Evolutionary conservation across 2,888 invertebrate genomes (phyloP).

Genomic region (Gastracanthus pulcherrimus): DNA sequence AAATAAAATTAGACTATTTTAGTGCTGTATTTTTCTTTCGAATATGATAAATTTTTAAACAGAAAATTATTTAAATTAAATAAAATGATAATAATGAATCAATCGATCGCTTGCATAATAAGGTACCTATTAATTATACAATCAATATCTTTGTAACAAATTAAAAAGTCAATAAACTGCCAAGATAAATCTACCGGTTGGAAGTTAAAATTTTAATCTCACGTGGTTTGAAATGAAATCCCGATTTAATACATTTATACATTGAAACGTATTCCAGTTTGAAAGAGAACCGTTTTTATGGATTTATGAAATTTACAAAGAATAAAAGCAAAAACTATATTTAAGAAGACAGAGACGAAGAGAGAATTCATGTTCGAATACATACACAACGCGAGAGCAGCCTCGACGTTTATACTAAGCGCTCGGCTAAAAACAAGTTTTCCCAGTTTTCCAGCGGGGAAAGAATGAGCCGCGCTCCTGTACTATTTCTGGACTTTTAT

Average conservation of each 20-base stretch:
- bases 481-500: constrained; percentile 28
- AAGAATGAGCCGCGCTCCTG: not conserved
- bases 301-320: constrained; percentile 2
- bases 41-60: too few relatives aligned
- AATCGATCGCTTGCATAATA: not conserved
- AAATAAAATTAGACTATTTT: too few relatives aligned
- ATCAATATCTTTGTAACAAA: not conserved
- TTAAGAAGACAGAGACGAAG: not conserved
- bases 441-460: not conserved
- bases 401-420: too few relatives aligned
- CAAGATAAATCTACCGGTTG: not conserved
- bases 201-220: constrained; percentile 32
- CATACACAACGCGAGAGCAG: not conserved
- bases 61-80: not conserved
- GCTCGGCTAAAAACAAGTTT: constrained; percentile 19
- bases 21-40: too few relatives aligned
- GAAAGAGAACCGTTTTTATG: not conserved
- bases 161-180: constrained; percentile 1
- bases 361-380: not conserved
- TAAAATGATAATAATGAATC: not conserved
- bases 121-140: not conserved
- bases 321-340: not conserved
- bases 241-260: constrained; percentile 8
- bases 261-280: not conserved
- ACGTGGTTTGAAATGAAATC: constrained; percentile 19